Evolutionary conservation across 1,140 invertebrate species (phyloP).

Genomic region (Tetranychus cinnabarinus): DNA sequence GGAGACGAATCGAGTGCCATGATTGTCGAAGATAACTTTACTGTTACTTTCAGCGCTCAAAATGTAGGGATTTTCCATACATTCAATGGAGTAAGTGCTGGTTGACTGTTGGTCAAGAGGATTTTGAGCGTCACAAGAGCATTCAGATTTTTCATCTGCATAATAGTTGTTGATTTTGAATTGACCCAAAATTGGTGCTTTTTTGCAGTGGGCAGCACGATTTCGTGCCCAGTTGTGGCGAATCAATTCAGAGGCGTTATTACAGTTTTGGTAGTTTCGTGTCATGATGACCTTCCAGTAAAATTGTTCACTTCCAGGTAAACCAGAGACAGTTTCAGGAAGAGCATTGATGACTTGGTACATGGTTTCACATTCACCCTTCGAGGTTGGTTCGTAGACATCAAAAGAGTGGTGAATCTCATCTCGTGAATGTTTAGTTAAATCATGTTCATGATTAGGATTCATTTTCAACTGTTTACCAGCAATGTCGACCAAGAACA

Average conservation of each 20-base stretch:
- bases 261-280: neutral
- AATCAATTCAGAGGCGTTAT: neutral
- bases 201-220: neutral
- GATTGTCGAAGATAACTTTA: neutral
- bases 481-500: slow-evolving; percentile 17
- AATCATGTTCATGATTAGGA: neutral
- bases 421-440: neutral
- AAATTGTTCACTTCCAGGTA: neutral
- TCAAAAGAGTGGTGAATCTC: neutral
- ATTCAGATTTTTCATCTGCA: neutral
- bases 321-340: neutral
- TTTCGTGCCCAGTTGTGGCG: neutral
- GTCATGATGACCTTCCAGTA: neutral
- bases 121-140: neutral
- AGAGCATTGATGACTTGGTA: neutral
- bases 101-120: neutral
- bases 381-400: neutral
- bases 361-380: slow-evolving; percentile 6
- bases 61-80: neutral
- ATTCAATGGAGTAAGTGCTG: neutral
- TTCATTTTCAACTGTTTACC: neutral
- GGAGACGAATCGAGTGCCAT: neutral
- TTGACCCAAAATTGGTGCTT: no score
- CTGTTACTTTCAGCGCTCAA: neutral
- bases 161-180: neutral